Evolutionary conservation across 2,888 invertebrate species (phyloP).

Genomic region (Epinotia ramella): DNA sequence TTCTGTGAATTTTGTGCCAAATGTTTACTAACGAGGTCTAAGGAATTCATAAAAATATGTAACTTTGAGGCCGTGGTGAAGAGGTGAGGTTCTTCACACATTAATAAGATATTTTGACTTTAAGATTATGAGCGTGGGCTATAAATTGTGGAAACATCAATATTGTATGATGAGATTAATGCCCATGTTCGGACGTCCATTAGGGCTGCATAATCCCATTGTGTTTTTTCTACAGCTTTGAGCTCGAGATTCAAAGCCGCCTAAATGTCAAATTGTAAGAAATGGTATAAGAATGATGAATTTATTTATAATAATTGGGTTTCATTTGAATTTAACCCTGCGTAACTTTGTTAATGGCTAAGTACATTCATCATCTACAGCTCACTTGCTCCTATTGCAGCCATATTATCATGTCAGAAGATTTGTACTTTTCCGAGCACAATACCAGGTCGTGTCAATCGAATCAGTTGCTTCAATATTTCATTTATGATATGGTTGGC

Average conservation of each 20-base stretch:
- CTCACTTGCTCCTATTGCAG: slow-evolving; percentile 3
- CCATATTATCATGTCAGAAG: slow-evolving; percentile 36
- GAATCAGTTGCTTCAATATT: slow-evolving; percentile 73
- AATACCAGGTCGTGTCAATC: slow-evolving; percentile 55
- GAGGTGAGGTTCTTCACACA: slow-evolving; percentile 83
- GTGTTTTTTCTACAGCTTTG: slow-evolving; percentile 76
- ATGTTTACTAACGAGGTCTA: slow-evolving; percentile 78
- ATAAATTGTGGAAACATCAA: slow-evolving; percentile 83
- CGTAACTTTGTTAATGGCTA: neutral
- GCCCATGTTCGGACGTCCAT: slow-evolving; percentile 82
- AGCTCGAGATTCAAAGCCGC: slow-evolving; percentile 68
- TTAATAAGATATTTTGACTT: slow-evolving; percentile 82
- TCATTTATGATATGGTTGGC: slow-evolving; percentile 77
- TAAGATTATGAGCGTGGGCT: slow-evolving; percentile 74
- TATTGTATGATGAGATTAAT: slow-evolving; percentile 84
- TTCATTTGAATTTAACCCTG: slow-evolving; percentile 23
- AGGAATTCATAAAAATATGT: slow-evolving; percentile 78
- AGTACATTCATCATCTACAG: neutral
- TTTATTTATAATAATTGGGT: slow-evolving; percentile 65
- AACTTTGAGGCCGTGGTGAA: slow-evolving; percentile 62
- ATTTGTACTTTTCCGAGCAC: slow-evolving; percentile 39
- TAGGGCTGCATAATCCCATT: slow-evolving; percentile 82
- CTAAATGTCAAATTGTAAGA: slow-evolving; percentile 69
- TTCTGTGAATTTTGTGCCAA: slow-evolving; percentile 72
- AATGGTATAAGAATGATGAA: slow-evolving; percentile 69